Evolutionary conservation across 2,797 vertebrate species (phyloP), one percentile per base, ranked within the genome.

Genomic region (Apogon talboti): DNA sequence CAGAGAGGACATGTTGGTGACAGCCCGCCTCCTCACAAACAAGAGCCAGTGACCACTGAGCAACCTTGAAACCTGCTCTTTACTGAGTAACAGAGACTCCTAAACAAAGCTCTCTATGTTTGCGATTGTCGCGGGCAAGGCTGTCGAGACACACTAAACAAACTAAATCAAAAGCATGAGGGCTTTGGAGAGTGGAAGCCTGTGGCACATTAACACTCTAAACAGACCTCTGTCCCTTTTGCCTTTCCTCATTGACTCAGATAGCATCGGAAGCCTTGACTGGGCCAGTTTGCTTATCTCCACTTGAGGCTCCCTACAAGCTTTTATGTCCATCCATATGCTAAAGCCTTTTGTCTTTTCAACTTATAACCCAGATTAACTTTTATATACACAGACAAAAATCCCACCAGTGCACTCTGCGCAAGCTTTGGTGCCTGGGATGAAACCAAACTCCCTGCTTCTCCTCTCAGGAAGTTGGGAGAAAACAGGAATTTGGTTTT

Each of bases 361-460:
- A 79, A 71, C 61, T 74, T 81, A 87, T 63, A 80, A 76, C 60
- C 67, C 15, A 76, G 87, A 90, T 90, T 84, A 83, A 65, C 47
- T 72, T 78, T 70, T 69, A 74, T 74, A 82, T 66, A 84, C 59
- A 79, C 74, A 90, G 91, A 90, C 78, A 88, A 79, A 87, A 79
- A 84, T 74, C 78, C 79, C 52, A 56, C 33, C 45, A 47, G 24
- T 37, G 73, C 13, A 67, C 57, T 60, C 45, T 1, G 9, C 42
- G 24, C 47, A 63, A 66, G 11, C 59, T 68, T 47, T 1, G 1
- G 63, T 71, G 69, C 79, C 62, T 55, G 48, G 54, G 63, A 62
- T 72, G 76, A 74, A 85, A 78, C 68, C 28, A 28, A 66, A 80
- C 51, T 71, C 58, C 43, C 11, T 28, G 18, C 18, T 28, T 59